phyloP scores from a whole-genome alignment of 2,113 vertebrate genomes.

The Cephalopholis sonnerati region DNA sequence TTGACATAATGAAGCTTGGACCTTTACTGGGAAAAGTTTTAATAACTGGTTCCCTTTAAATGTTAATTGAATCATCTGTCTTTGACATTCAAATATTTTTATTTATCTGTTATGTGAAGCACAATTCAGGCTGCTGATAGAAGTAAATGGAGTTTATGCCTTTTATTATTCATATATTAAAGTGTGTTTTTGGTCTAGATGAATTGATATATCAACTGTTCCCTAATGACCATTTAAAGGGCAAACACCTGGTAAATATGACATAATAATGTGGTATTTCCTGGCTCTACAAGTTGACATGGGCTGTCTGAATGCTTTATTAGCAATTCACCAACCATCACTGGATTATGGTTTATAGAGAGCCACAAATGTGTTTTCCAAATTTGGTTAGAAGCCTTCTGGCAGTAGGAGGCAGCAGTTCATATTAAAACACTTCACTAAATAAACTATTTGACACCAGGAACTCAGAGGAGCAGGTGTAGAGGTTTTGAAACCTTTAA shows the following conservation, averaged over 20 bases:
- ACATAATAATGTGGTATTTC: not conserved
- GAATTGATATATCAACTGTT: not conserved
- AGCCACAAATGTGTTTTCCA: not conserved
- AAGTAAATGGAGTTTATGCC: not conserved
- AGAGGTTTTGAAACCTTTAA: not conserved
- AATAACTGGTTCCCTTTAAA: too few species aligned
- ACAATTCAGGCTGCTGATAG: not conserved
- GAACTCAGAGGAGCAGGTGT: conserved; percentile 6
- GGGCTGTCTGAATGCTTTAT: not conserved
- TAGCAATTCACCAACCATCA: too few species aligned
- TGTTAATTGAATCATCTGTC: too few species aligned
- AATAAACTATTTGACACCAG: not conserved
- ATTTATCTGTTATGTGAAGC: not conserved
- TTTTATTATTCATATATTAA: not conserved
- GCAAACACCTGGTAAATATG: not conserved
- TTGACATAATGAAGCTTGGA: too few species aligned
- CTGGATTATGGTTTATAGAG: not conserved
- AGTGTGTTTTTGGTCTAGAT: not conserved
- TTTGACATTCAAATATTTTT: not conserved
- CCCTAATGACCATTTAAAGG: not conserved
- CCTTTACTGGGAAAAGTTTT: too few species aligned
- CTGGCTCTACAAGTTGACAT: not conserved
- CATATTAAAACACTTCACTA: not conserved
- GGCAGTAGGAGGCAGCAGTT: conserved; percentile 12
- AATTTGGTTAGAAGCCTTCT: not conserved